Base-by-base conservation (phyloP, 2,888 invertebrate genomes). In the Eilema caniola region DNA sequence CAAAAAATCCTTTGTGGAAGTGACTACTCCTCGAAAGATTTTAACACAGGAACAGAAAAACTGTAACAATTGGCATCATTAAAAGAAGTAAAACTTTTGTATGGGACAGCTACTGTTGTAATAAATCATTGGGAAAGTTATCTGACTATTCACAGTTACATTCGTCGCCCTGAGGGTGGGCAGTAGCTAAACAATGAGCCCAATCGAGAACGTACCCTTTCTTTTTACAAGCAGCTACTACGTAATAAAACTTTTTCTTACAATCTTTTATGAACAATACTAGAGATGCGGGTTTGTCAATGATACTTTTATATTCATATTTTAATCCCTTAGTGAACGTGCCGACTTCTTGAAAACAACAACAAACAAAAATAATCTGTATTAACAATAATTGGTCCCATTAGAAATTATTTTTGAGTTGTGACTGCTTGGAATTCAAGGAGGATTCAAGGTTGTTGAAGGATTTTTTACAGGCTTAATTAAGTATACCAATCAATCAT, bases 161-260 rank as follows among this genome's bases (percentile, higher is more conserved):
- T 87, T 89, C 85, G 87, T 82, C 79, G 79, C 88, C 85, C 88
- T 83, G 76, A 82, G 87, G 90, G 89, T 89, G 89, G 90, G 85
- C 89, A 86, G 74, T 75, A 72, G 73, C 78, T 73, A 84, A 85
- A 87, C 86, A 88, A 87, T 80, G 82, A 77, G 79, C 79, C 75
- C 77, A 81, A 76, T 86, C 78, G 83, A 87, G 83, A 81, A 85
- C 79, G 83, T 78, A 89, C 83, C 87, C 89, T 92, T 92, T 91
- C 89, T 87, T 89, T 66, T 88, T 88, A 89, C 81, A 83, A 82
- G 77, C 75, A 76, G 91, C 94, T 94, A 93, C 94, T 91, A 90
- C 82, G 79, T 86, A 85, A 90, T 93, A 92, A 93, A 93, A 88
- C 86, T 87, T 80, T 91, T 90, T 91, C 87, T 86, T 62, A 12